phyloP scores from a whole-genome alignment of 2,888 invertebrate species.

The Hirtodrosophila trivittata region DNA sequence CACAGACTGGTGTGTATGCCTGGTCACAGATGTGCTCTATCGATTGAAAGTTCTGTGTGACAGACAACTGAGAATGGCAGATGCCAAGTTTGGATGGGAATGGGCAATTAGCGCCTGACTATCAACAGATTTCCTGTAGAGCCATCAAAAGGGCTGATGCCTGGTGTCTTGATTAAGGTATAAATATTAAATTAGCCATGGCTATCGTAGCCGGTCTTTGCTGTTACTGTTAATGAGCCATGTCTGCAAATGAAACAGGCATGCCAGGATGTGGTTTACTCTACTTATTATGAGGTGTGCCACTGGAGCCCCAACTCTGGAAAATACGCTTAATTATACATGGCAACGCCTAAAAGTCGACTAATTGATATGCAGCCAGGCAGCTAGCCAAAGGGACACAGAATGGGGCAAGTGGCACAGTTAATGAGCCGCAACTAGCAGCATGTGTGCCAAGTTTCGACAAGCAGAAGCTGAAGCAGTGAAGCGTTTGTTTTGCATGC shows the following conservation, averaged over 20 bases:
- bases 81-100: constrained; percentile 69
- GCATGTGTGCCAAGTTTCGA: constrained; percentile 73
- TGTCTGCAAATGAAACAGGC: constrained; percentile 49
- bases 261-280: constrained; percentile 64
- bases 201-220: constrained; percentile 23
- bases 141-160: constrained; percentile 52
- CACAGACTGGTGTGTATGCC: constrained; percentile 22
- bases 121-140: constrained; percentile 64
- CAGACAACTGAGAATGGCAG: constrained; percentile 53
- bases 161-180: constrained; percentile 72
- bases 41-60: constrained; percentile 73
- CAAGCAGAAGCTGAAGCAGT: too few species aligned
- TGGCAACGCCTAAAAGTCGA: constrained; percentile 75
- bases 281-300: constrained; percentile 6
- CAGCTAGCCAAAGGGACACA: constrained; percentile 5
- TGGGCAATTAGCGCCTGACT: constrained; percentile 76
- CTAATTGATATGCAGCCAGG: constrained; percentile 75
- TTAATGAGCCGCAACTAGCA: constrained; percentile 71
- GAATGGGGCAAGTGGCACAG: constrained; percentile 44
- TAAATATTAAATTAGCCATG: constrained; percentile 75
- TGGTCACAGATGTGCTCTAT: constrained; percentile 71
- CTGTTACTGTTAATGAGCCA: constrained; percentile 60
- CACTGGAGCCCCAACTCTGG: constrained; percentile 12
- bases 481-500: constrained; percentile 56
- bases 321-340: constrained; percentile 73